Evolutionary conservation across 2,888 invertebrate species (phyloP).

Genomic region (Kryphioiulus occultus): DNA sequence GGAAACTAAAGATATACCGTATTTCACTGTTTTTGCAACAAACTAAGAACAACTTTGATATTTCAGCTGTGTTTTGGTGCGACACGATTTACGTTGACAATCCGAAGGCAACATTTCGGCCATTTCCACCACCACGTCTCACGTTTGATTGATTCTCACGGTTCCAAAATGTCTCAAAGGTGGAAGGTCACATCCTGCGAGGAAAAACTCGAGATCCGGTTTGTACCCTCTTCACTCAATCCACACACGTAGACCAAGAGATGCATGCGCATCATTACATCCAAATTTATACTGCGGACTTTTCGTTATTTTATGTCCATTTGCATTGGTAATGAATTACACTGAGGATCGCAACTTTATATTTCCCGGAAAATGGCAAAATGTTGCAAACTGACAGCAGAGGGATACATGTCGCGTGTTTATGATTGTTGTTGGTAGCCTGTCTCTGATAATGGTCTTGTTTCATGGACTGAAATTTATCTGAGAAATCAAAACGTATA

Average conservation of each 20-base stretch:
- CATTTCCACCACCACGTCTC: background rate
- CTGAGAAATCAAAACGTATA: background rate
- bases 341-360: background rate
- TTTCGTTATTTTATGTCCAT: background rate
- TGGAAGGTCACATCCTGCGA: constrained; percentile 26
- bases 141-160: constrained; percentile 9
- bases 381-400: background rate
- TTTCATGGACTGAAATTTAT: constrained; percentile 1
- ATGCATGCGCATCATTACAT: background rate
- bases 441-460: background rate
- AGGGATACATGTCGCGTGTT: background rate
- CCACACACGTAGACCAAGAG: background rate
- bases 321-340: background rate
- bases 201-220: background rate
- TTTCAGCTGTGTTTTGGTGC: background rate
- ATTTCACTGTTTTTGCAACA: background rate
- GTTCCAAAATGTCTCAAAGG: constrained; percentile 13
- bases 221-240: background rate
- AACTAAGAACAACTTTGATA: background rate
- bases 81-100: background rate
- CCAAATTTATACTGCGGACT: background rate
- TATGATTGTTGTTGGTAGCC: background rate
- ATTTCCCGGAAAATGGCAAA: background rate
- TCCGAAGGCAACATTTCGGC: background rate
- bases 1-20: too few relatives aligned